Base-by-base conservation (phyloP, 2,888 invertebrate genomes). In the Nomada hirtipes region DNA sequence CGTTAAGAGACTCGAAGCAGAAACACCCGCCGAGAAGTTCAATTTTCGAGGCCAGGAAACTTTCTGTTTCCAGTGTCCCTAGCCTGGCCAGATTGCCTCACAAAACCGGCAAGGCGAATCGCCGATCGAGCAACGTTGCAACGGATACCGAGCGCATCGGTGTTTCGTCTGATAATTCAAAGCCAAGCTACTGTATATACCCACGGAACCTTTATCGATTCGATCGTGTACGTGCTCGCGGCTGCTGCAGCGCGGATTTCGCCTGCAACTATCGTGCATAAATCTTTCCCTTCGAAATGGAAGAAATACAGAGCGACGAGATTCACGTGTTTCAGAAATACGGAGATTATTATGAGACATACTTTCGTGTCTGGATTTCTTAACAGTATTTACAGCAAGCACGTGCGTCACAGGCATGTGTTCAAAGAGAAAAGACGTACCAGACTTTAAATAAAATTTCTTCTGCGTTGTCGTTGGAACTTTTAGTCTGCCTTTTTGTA, bases 141-240 rank as follows among this genome's bases (percentile, higher is more conserved):
- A n/a, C 11, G 23, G 64, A 59, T 69, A 52, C 13, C 29, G 3
- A 20, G 9, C 42, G 59, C 61, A 50, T 71, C 50, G 67, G 55
- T 50, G 50, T 67, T 55, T 47, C 70, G 55, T 23, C 61, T 50
- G 74, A 79, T 67, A 67, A 79, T 79, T 71, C 60, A 57, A 2
- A 53, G 26, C 60, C 50, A 76, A 76, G 50, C 52, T 57, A 57
- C 61, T 36, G 36, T 36, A 36, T 36, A 36, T 4, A 42, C 26
- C 53, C 57, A 23, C 78, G 50, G 29, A 77, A 69, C 63, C 57
- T 76, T 53, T 67, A 75, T 76, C 67, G 77, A 76, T 78, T 77
- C 64, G 44, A 4, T 23, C 26, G n/a, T 47, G 55, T 65, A 79
- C 59, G 78, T 77, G 79, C 53, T 47, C 50, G 36, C 18, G 26